Conservation (phyloP, 1,140 invertebrate genomes). For the Agrilus planipennis region DNA sequence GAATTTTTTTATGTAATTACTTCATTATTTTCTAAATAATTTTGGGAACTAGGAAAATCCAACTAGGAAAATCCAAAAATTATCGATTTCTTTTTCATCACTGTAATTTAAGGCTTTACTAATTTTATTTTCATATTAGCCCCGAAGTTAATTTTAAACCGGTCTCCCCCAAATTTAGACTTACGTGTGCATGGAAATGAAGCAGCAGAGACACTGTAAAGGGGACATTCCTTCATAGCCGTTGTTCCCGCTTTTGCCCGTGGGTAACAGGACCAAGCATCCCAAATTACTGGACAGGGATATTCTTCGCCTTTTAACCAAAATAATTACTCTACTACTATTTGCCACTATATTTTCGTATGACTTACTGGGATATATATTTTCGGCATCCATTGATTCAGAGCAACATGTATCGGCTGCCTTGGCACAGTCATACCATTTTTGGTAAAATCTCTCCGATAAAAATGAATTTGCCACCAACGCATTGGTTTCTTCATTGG, state of each 20-base stretch:
- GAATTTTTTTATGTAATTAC: no score
- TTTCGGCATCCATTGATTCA: conserved; percentile 15
- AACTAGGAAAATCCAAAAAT: no score
- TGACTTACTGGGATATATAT: conserved; percentile 14
- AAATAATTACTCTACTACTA: no score
- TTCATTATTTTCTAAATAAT: no score
- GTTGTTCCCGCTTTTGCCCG: conserved; percentile 24
- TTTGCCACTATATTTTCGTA: no score
- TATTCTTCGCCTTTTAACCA: conserved; percentile 17
- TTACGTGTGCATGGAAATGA: conserved; percentile 40
- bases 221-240: conserved; percentile 34
- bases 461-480: conserved; percentile 14
- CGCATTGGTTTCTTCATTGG: conserved; percentile 8
- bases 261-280: conserved; percentile 43
- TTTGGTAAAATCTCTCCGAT: conserved; percentile 13
- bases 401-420: conserved; percentile 20
- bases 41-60: no score
- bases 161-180: no score
- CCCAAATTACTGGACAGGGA: conserved; percentile 37
- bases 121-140: no score
- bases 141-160: no score
- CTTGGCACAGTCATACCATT: conserved; percentile 16
- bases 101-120: no score
- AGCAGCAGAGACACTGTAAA: conserved; percentile 39
- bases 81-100: no score